Conservation (phyloP, 2,888 invertebrate species). For the Leptopilina syphax region DNA sequence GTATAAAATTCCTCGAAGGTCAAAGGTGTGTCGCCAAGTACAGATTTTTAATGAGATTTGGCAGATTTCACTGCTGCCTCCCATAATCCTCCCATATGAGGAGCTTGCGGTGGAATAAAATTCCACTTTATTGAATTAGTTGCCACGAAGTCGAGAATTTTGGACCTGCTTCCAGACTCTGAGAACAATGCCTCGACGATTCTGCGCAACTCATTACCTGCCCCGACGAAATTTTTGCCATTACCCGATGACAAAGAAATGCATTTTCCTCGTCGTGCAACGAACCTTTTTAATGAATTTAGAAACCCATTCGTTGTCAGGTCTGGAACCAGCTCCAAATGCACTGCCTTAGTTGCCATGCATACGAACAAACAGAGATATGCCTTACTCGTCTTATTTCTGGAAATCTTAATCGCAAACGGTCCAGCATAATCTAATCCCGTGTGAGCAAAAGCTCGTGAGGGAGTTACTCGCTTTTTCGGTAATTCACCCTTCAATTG, state of each 20-base stretch:
- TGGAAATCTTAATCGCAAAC: slow-evolving; percentile 40
- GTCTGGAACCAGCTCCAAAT: background rate
- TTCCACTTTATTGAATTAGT: background rate
- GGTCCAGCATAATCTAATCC: slow-evolving; percentile 57
- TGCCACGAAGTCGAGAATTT: background rate
- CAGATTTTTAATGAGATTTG: slow-evolving; percentile 11
- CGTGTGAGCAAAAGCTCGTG: slow-evolving; percentile 51
- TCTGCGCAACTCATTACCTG: background rate
- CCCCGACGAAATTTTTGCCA: background rate
- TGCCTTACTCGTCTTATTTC: slow-evolving; percentile 45
- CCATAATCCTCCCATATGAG: slow-evolving; percentile 23
- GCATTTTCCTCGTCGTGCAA: background rate
- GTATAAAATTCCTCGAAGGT: slow-evolving; percentile 34
- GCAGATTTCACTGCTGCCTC: slow-evolving; percentile 38
- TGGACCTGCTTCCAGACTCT: background rate
- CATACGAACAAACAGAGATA: slow-evolving; percentile 45
- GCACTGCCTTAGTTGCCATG: background rate
- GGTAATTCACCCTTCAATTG: slow-evolving; percentile 54
- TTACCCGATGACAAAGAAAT: background rate
- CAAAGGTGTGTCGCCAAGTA: background rate
- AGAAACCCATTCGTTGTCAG: background rate
- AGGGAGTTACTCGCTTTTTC: slow-evolving; percentile 50
- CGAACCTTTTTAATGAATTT: background rate
- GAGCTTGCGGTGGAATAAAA: slow-evolving; percentile 2
- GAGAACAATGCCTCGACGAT: background rate